Base-by-base conservation (phyloP, 1,140 invertebrate species). In the Cyclina sinensis region DNA sequence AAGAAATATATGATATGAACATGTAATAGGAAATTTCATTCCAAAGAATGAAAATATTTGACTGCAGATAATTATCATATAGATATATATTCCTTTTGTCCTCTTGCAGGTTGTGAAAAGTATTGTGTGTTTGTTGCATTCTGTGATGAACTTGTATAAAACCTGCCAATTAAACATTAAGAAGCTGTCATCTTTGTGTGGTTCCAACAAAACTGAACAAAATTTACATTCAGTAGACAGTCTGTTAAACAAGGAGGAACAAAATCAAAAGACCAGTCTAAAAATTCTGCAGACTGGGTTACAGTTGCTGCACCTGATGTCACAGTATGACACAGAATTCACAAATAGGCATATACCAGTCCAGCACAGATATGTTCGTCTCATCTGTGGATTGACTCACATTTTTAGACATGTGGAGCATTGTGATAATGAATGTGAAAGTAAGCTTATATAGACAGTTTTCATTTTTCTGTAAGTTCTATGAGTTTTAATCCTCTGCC, bases 361-460 rank as follows among this genome's bases (percentile, higher is more conserved):
- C 37, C 88, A 91, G 65, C 85, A 91, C 54, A 76, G 85, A 37
- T 91, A 90, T 91, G 88, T 91, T 14, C 82, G 70, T 12, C 73
- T 91, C 18, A 80, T 91, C 12, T 88, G 76, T 88, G 88, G 86
- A 32, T 51, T 91, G 14, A 59, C 48, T 37, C 86, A 82, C n/a
- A 78, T 91, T 35, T 80, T 91, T 18, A 85, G 82, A 83, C 46
- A 57, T 46, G 43, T 84, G 9, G 46, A 54, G 4, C 88, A 88
- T 57, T 46, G 83, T 51, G 84, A 86, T 14, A 21, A 30, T 48
- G 90, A 91, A 57, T 32, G 88, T 89, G 90, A 91, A 76, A 54
- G 90, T 91, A 89, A 89, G 90, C 84, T 48, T n/a, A n/a, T n/a
- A n/a, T n/a, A n/a, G 27, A n/a, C n/a, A n/a, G n/a, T n/a, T n/a